Evolutionary conservation across 2,797 vertebrate genomes (phyloP), one percentile per base, ranked within the genome.

Genomic region (Semaprochilodus insignis): DNA sequence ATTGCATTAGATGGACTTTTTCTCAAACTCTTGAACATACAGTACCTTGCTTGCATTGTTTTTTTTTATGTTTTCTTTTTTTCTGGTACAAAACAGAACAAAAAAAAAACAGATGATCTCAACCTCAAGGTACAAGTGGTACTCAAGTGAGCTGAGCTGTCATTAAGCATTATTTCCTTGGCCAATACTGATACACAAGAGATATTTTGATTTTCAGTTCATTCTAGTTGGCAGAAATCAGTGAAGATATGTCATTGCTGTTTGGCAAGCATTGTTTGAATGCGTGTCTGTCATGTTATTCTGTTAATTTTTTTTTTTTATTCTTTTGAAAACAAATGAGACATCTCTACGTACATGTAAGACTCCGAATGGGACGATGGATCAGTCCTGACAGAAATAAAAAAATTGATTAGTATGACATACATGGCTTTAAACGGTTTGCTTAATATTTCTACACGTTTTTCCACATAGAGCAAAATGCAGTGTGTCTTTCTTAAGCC

Each of bases 341-440:
- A 92, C 88, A 89, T 93, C 87, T 91, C 90, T 87, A 85, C 87
- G 90, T 93, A 90, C 91, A 90, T 95, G 92, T 94, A 93, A 91
- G 91, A 93, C 90, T 92, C 75, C 52, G 77, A 81, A 91, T 91
- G 87, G 92, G 92, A 93, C 92, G 84, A 87, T 76, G 78, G 84
- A 72, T 78, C 83, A 60, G 92, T 93, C 90, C 93, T 87, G 90
- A 93, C 90, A 91, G 92, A 94, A 93, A 92, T 89, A 96, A 95
- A 95, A 95, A 95, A 95, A 95, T 88, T 88, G 92, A 93, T 94
- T 91, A 91, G 89, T 92, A 92, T 89, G 89, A 92, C 89, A 89
- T 89, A 89, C 85, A 90, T 81, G 86, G 59, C 85, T 91, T 86
- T 74, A 19, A 87, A 63, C 77, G 89, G 78, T 91, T 88, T 91